phyloP scores from a whole-genome alignment of 2,113 vertebrate genomes.

The Eulemur rufifrons region DNA sequence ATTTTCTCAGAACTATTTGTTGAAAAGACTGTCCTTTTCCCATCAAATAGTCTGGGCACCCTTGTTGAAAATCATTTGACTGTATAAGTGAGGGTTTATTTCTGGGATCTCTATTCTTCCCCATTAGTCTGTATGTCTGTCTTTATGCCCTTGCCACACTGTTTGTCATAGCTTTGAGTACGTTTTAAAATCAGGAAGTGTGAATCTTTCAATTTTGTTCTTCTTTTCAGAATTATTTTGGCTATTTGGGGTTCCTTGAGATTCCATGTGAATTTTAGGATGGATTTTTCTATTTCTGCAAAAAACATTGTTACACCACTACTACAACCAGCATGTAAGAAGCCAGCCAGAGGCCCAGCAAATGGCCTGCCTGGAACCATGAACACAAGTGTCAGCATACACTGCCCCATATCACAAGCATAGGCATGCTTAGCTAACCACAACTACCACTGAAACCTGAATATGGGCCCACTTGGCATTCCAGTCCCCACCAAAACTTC shows the following conservation, averaged over 20 bases:
- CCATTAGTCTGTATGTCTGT: background rate
- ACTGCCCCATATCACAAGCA: too few species aligned
- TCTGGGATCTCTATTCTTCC: background rate
- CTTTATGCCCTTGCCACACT: background rate
- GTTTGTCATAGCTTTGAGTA: background rate
- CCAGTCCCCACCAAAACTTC: too few species aligned
- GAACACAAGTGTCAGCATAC: too few species aligned
- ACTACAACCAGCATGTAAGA: too few species aligned
- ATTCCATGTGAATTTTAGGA: background rate
- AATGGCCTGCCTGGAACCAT: too few species aligned
- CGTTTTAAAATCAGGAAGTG: background rate
- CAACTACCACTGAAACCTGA: too few species aligned
- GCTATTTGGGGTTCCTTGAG: background rate
- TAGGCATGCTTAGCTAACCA: too few species aligned
- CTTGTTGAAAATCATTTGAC: background rate
- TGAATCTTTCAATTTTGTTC: background rate
- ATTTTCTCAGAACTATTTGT: background rate
- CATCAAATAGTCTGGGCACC: background rate
- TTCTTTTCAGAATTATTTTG: background rate
- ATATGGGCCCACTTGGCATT: too few species aligned
- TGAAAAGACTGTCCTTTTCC: background rate
- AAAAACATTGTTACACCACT: background rate
- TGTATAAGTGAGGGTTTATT: background rate
- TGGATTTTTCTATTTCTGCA: background rate
- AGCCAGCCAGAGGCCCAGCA: too few species aligned